A percentile compares a stretch with the other conserved stretches of the same genome.
Conservation (phyloP, 2,113 vertebrate species). For the Cyphomyrus plagiostoma region DNA sequence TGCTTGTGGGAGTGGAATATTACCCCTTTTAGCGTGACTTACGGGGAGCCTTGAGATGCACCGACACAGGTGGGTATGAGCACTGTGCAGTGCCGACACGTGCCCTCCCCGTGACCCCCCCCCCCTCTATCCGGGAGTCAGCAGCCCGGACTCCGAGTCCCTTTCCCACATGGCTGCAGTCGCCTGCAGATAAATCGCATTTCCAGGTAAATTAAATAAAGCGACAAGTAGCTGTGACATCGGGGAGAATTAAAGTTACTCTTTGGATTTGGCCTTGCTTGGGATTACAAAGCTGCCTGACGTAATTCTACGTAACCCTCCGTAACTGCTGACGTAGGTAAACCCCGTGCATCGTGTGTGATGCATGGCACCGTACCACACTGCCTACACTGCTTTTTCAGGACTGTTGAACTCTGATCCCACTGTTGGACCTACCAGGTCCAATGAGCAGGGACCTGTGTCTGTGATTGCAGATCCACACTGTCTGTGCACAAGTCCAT, state of each 20-base stretch:
- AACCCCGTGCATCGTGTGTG: background rate
- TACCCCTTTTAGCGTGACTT: background rate
- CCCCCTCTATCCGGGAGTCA: background rate
- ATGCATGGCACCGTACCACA: background rate
- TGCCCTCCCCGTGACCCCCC: background rate
- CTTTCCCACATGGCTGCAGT: background rate
- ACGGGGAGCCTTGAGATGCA: background rate
- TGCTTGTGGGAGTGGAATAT: background rate
- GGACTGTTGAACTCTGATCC: background rate
- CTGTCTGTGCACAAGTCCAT: background rate
- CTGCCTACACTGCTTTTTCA: background rate
- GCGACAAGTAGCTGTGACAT: background rate
- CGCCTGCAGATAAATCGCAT: constrained; percentile 12
- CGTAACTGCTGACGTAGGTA: constrained; percentile 17
- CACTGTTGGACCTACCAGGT: background rate
- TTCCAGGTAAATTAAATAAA: constrained; percentile 11
- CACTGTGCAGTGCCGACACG: background rate
- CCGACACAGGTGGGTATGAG: background rate
- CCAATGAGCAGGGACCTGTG: background rate
- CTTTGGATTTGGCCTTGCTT: background rate
- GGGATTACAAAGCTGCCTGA: constrained; percentile 22
- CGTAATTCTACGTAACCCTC: constrained; percentile 20
- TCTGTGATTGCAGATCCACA: background rate
- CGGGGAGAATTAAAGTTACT: background rate
- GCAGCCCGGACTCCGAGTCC: background rate